Percentiles rank a stretch among this genome's conserved stretches.
Conservation (phyloP, 1,140 invertebrate genomes). For the Drosophila quadrilineata region DNA sequence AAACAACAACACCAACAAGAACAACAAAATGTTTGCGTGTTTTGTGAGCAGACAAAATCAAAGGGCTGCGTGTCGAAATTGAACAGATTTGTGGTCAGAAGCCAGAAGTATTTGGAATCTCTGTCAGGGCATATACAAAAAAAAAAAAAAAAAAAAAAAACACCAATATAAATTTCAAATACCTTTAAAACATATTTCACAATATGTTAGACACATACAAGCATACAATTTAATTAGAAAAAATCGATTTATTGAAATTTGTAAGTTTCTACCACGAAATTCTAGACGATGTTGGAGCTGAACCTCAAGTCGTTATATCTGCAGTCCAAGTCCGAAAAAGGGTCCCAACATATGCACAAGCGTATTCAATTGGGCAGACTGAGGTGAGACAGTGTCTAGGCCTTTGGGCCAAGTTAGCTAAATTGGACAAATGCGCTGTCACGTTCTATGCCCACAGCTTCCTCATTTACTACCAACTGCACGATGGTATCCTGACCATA, state of each 20-base stretch:
- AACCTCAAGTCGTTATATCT: slow-evolving; percentile 41
- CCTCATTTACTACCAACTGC: slow-evolving; percentile 34
- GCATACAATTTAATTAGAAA: neutral
- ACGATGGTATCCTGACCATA: slow-evolving; percentile 19
- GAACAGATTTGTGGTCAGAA: slow-evolving; percentile 40
- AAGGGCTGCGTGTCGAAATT: slow-evolving; percentile 61
- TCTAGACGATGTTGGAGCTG: slow-evolving; percentile 24
- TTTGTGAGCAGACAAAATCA: slow-evolving; percentile 33
- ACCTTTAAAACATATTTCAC: neutral
- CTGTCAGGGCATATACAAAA: neutral
- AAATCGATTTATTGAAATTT: neutral
- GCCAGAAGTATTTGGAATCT: slow-evolving; percentile 11
- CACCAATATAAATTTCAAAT: neutral
- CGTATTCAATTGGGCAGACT: slow-evolving; percentile 15
- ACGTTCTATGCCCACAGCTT: slow-evolving; percentile 7
- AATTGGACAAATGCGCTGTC: neutral
- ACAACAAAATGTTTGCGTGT: slow-evolving; percentile 51
- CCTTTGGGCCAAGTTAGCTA: neutral
- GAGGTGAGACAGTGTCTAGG: too few species aligned
- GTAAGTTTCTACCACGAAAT: neutral
- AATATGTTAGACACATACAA: neutral
- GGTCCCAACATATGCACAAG: neutral
- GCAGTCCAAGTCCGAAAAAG: slow-evolving; percentile 15
- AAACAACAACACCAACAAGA: slow-evolving; percentile 13
- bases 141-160: slow-evolving; percentile 4